These are phyloP conservation scores for Eucera pruinosa DNA, from an alignment of 2,888 invertebrate species.

Conservation along the genomic window DNA sequence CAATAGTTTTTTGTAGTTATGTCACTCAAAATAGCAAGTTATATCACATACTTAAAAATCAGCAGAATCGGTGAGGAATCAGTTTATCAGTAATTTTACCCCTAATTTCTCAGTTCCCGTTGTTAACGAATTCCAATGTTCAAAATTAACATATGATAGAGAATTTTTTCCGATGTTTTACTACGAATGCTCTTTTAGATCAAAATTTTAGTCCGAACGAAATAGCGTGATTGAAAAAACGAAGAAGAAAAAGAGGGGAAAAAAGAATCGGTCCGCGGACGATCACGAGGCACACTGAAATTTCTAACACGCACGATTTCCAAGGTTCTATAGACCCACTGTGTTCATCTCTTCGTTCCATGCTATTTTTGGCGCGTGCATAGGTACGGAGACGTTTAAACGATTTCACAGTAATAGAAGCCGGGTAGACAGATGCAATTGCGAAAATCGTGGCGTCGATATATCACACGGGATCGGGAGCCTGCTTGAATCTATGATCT, in stretches of 20 bases:
- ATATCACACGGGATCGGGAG: conserved; percentile 24
- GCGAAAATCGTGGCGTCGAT: conserved; percentile 46
- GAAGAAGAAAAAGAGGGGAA: background rate
- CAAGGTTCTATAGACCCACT: conserved; percentile 46
- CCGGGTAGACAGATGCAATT: conserved; percentile 55
- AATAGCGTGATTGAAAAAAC: background rate
- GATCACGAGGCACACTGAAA: conserved; percentile 33
- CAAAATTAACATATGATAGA: background rate
- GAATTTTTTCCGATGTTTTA: background rate
- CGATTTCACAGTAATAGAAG: conserved; percentile 61
- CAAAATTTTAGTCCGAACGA: background rate
- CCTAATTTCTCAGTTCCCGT: background rate
- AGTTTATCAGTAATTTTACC: too few species aligned
- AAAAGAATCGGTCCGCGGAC: conserved; percentile 1
- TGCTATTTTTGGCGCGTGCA: conserved; percentile 55
- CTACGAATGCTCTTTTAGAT: background rate
- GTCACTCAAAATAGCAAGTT: too few species aligned
- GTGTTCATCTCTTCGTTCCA: conserved; percentile 52
- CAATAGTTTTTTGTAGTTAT: too few species aligned
- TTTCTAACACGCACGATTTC: conserved; percentile 53
- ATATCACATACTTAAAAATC: too few species aligned
- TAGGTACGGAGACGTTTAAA: conserved; percentile 55
- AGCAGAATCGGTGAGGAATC: too few species aligned
- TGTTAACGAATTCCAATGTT: background rate
- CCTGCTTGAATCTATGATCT: background rate